phyloP scores from a whole-genome alignment of 1,140 invertebrate species.

The Dermatophagoides farinae region DNA sequence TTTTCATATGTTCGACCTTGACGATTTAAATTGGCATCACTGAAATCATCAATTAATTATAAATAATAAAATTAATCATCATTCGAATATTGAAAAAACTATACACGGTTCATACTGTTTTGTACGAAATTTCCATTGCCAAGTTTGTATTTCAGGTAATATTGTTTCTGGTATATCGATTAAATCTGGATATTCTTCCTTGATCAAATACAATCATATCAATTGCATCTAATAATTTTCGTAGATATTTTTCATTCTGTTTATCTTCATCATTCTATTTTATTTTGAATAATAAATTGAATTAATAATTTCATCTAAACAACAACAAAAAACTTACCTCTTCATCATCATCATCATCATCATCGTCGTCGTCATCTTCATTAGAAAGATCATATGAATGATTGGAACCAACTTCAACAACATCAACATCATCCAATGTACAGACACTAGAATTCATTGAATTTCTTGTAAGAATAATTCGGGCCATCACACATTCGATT shows the following conservation, averaged over 20 bases:
- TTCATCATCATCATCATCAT: too few relatives aligned
- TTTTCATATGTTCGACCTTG: too few relatives aligned
- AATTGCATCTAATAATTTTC: slow-evolving; percentile 1
- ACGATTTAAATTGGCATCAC: too few relatives aligned
- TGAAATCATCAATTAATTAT: too few relatives aligned
- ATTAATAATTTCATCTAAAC: not conserved
- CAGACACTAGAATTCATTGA: too few relatives aligned
- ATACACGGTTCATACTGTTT: not conserved
- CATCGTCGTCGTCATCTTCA: slow-evolving; percentile 2
- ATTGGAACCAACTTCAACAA: not conserved
- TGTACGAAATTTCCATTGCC: slow-evolving; percentile 1
- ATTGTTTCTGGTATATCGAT: not conserved
- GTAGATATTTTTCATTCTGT: not conserved
- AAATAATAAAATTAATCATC: too few relatives aligned
- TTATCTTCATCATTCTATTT: slow-evolving; percentile 4
- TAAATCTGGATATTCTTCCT: not conserved
- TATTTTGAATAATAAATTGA: not conserved
- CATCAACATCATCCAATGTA: not conserved
- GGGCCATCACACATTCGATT: too few relatives aligned
- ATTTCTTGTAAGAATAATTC: too few relatives aligned
- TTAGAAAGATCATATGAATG: slow-evolving; percentile 7
- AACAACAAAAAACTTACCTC: not conserved
- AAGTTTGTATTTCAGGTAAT: not conserved
- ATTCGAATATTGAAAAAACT: too few relatives aligned
- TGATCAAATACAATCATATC: not conserved